phyloP scores from a whole-genome alignment of 2,888 invertebrate genomes.

The Oscheius sp. region DNA sequence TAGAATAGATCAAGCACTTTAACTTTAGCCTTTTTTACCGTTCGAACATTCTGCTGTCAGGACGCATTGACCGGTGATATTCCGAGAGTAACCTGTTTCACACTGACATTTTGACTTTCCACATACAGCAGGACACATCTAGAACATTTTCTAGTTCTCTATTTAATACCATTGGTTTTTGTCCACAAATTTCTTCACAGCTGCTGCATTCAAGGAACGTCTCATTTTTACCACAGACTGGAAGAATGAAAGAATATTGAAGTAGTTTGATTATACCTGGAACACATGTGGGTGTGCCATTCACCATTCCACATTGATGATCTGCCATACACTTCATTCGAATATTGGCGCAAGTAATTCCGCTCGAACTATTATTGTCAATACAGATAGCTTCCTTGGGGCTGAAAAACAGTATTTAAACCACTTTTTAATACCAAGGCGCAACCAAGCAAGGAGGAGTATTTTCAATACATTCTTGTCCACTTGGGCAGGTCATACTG shows the following conservation, averaged over 20 bases:
- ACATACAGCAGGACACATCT: constrained; percentile 10
- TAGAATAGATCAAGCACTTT: neutral
- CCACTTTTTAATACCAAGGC: neutral
- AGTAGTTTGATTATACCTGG: neutral
- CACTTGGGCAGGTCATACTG: neutral
- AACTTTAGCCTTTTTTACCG: neutral
- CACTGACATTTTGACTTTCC: constrained; percentile 13
- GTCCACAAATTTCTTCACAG: constrained; percentile 12
- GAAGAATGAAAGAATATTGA: neutral
- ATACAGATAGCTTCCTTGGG: neutral
- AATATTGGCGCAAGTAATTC: constrained; percentile 7
- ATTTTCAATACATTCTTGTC: constrained; percentile 11
- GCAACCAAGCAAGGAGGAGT: constrained; percentile 13
- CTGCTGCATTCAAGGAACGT: constrained; percentile 12
- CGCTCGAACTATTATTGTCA: neutral
- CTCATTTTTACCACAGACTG: constrained; percentile 6
- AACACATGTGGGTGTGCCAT: constrained; percentile 14
- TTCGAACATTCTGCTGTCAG: constrained; percentile 1
- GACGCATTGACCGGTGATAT: neutral
- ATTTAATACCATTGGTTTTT: neutral
- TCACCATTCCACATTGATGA: constrained; percentile 15
- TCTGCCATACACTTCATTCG: constrained; percentile 8
- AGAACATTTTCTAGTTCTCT: no score
- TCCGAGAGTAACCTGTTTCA: neutral
- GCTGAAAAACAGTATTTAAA: neutral